Evolutionary conservation across 2,888 invertebrate genomes (phyloP).

Genomic region (Herminia tarsipennalis): DNA sequence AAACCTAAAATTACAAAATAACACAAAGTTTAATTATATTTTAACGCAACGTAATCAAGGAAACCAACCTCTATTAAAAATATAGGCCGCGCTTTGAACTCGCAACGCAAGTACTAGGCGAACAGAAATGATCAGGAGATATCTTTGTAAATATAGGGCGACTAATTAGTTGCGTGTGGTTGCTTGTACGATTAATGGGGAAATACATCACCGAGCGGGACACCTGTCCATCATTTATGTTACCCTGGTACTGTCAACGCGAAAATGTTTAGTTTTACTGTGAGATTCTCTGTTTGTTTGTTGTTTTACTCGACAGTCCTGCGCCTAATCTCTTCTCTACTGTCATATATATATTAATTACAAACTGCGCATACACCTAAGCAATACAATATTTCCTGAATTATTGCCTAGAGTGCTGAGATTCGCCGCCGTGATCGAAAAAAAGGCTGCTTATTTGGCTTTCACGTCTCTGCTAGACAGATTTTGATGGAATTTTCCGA

Average conservation of each 20-base stretch:
- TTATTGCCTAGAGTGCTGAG: too few relatives aligned
- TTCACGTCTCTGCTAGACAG: too few relatives aligned
- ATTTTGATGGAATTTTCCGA: too few relatives aligned
- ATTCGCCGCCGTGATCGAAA: too few relatives aligned
- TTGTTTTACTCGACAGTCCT: too few relatives aligned
- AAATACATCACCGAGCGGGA: constrained; percentile 16
- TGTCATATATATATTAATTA: too few relatives aligned
- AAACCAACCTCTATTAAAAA: constrained; percentile 8
- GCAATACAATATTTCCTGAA: too few relatives aligned
- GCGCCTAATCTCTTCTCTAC: too few relatives aligned
- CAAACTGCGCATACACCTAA: too few relatives aligned
- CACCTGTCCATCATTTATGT: constrained; percentile 20
- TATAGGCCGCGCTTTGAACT: constrained; percentile 13
- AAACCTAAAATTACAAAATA: neutral
- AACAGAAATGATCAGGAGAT: constrained; percentile 8
- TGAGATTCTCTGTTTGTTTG: neutral
- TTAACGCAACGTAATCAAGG: neutral
- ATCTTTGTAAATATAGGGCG: constrained; percentile 10
- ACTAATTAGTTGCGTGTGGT: constrained; percentile 20
- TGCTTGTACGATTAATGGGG: constrained; percentile 15
- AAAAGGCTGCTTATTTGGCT: too few relatives aligned
- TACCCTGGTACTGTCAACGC: constrained; percentile 11
- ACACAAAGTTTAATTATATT: neutral
- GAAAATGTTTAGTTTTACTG: neutral
- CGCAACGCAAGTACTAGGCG: constrained; percentile 5